phyloP scores from a whole-genome alignment of 2,113 vertebrate genomes.

The Coptodon rendalli region DNA sequence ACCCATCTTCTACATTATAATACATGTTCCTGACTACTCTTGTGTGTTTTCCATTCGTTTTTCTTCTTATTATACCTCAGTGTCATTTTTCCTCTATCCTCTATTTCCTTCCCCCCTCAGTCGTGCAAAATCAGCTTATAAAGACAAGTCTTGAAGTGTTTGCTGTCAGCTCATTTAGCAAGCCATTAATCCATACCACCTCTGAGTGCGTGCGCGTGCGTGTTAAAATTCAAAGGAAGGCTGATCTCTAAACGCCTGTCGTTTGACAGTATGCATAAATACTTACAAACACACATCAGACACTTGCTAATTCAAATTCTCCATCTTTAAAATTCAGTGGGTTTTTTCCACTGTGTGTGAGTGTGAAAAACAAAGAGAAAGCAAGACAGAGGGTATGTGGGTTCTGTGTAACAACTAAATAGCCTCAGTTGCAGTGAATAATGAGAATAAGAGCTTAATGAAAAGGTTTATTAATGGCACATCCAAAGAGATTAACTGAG shows the following conservation, averaged over 20 bases:
- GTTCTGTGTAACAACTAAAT: constrained; percentile 4
- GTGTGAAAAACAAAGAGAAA: not conserved
- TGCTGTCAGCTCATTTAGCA: constrained; percentile 60
- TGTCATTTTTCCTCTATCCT: not conserved
- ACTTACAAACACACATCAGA: not conserved
- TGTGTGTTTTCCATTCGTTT: not conserved
- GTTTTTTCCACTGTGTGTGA: not conserved
- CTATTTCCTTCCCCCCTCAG: constrained; percentile 4
- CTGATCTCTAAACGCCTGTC: constrained; percentile 38
- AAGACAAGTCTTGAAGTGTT: constrained; percentile 40
- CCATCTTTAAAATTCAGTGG: not conserved
- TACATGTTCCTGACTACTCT: not conserved
- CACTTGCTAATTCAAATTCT: not conserved
- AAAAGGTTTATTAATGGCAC: constrained; percentile 43
- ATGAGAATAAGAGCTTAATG: constrained; percentile 24
- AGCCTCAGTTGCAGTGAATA: constrained; percentile 31
- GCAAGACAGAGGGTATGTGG: not conserved
- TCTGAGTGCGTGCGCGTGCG: not conserved
- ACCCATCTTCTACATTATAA: not conserved
- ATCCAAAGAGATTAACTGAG: constrained; percentile 24
- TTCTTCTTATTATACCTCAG: not conserved
- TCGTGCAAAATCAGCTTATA: constrained; percentile 50
- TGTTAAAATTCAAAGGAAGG: constrained; percentile 20
- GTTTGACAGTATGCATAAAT: constrained; percentile 17
- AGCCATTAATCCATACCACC: constrained; percentile 61